Base-by-base conservation (phyloP, 1,140 invertebrate species). In the Eriosoma lanigerum region DNA sequence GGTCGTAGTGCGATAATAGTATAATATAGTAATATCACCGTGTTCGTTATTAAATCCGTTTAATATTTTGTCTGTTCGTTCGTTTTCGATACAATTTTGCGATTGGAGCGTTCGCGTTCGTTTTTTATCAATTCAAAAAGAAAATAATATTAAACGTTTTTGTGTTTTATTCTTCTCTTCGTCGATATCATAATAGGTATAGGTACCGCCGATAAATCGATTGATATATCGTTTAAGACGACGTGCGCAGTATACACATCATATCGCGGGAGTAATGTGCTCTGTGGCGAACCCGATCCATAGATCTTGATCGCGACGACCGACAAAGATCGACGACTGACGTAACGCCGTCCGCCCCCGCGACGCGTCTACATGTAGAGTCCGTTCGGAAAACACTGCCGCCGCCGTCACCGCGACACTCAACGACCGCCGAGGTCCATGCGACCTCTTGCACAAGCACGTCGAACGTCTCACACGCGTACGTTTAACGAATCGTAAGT, bases 391-490 rank as follows among this genome's bases (percentile, higher is more conserved):
- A 6, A 29, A 60, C 60, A 24, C 29, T 17, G 4, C 26, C 17
- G 46, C 46, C 4, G 10, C 60, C 60, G 60, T 48, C 29, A 32
- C 60, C 17, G 29, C 58, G 15, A 60, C 5, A 29, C 32, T 38
- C 66, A 13, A n/a, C 21, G 62, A 64, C n/a, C 44, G 21, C 8
- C 66, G 66, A 46, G 66, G 66, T 68, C 66, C 66, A 68, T 68
- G 66, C 64, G 38, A 68, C 38, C 64, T 46, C 38, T 46, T 64
- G 29, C 62, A 64, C 62, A 38, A 38, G 32, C 29, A 9, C 60
- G 3, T 29, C 64, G 38, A 26, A 26, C 64, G 64, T 24, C 38
- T 38, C 32, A 17, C n/a, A 19, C 62, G 62, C 62, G 21, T 21
- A 58, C 29, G 62, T 1, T 32, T 24, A 24, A 15, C 32, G 48